These are phyloP conservation scores for Lamproptera curius DNA, from an alignment of 2,888 invertebrate genomes.

Conservation along the genomic window DNA sequence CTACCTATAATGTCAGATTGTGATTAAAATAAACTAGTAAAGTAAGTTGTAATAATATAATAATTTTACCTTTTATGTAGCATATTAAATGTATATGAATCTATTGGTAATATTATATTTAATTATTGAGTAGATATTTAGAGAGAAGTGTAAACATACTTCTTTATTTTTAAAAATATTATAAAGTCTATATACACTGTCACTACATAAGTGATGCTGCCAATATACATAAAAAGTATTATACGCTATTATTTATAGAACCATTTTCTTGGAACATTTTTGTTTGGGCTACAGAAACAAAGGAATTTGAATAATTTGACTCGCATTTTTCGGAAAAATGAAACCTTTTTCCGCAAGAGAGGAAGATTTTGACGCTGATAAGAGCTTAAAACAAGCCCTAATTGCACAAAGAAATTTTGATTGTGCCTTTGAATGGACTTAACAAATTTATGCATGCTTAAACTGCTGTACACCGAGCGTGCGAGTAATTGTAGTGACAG, in stretches of 20 bases:
- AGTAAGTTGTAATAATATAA: too few relatives aligned
- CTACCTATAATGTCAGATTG: too few relatives aligned
- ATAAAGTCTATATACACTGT: background rate
- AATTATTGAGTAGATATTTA: too few relatives aligned
- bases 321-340: constrained; percentile 2
- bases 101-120: too few relatives aligned
- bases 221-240: too few relatives aligned
- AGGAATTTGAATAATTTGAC: constrained; percentile 6
- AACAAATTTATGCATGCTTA: constrained; percentile 10
- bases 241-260: background rate
- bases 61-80: too few relatives aligned
- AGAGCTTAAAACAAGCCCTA: constrained; percentile 12
- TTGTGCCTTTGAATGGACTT: constrained; percentile 10
- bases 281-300: background rate
- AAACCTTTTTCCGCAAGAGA: constrained; percentile 3
- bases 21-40: too few relatives aligned
- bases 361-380: constrained; percentile 4
- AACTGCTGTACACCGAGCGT: background rate
- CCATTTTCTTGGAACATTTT: too few relatives aligned
- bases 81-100: too few relatives aligned
- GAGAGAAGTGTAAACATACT: too few relatives aligned
- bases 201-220: background rate
- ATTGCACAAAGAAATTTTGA: constrained; percentile 14
- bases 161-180: too few relatives aligned
- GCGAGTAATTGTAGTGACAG: background rate